These are phyloP conservation scores for Dinomys branickii DNA, from an alignment of 2,113 vertebrate genomes.

Conservation along the genomic window DNA sequence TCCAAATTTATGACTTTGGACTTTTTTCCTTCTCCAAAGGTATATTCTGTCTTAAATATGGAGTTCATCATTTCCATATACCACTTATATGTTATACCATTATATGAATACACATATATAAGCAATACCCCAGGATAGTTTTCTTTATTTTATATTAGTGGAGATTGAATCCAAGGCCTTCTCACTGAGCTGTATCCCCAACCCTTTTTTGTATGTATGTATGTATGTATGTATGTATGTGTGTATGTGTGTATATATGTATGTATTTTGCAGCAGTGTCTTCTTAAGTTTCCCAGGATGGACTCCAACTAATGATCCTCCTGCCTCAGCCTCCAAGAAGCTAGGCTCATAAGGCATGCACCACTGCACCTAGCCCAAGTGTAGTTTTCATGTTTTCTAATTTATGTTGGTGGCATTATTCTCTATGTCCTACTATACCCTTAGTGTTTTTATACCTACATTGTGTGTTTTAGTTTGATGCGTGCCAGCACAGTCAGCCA, in stretches of 20 bases:
- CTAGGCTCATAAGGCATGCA: not conserved
- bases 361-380: not conserved
- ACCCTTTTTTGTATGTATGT: not conserved
- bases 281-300: not conserved
- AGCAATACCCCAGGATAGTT: not conserved
- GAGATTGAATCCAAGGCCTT: not conserved
- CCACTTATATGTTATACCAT: not conserved
- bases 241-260: not conserved
- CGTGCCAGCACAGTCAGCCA: not conserved
- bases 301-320: not conserved
- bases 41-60: not conserved
- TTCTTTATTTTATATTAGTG: not conserved
- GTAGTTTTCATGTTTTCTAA: not conserved
- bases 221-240: not conserved
- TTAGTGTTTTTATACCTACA: not conserved
- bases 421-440: not conserved
- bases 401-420: not conserved
- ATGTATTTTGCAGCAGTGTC: not conserved
- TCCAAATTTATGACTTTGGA: not conserved
- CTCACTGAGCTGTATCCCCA: not conserved
- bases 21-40: not conserved
- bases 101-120: not conserved
- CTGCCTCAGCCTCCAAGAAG: not conserved
- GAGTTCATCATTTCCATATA: not conserved
- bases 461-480: not conserved